Percentiles rank a stretch among this genome's conserved stretches.
These are phyloP conservation scores for Sardina pilchardus DNA, from an alignment of 2,113 vertebrate species.

Conservation along the genomic window DNA sequence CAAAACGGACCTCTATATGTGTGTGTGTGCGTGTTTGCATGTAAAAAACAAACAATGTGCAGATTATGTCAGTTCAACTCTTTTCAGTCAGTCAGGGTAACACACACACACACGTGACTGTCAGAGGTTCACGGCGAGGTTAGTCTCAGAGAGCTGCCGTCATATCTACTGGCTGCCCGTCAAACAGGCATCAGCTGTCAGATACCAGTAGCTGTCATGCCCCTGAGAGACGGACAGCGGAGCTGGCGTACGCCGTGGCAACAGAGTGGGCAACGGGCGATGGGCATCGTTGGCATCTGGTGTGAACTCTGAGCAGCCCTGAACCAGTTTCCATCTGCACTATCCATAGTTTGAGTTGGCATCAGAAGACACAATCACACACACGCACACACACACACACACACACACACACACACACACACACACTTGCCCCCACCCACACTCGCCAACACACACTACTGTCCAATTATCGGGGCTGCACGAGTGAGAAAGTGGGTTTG, in stretches of 20 bases:
- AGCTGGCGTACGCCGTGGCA: neutral
- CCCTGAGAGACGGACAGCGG: neutral
- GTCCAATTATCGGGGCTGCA: neutral
- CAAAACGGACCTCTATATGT: neutral
- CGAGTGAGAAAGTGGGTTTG: neutral
- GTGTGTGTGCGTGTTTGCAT: neutral
- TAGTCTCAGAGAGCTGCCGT: neutral
- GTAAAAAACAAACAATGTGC: neutral
- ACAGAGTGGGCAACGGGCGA: neutral
- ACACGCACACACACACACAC: neutral
- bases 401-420: constrained; percentile 5
- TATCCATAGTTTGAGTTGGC: neutral
- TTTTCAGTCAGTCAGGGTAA: neutral
- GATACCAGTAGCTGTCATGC: neutral
- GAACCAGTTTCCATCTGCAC: neutral
- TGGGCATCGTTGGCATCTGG: neutral
- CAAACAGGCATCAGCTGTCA: neutral
- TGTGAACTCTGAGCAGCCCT: neutral
- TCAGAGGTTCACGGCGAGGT: neutral
- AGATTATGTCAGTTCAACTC: neutral
- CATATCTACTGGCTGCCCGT: neutral
- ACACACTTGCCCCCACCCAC: neutral
- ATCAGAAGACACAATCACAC: neutral
- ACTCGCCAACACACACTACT: neutral
- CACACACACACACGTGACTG: neutral